These are phyloP conservation scores for Orthosia gracilis DNA, from an alignment of 2,888 invertebrate genomes.

Conservation along the genomic window DNA sequence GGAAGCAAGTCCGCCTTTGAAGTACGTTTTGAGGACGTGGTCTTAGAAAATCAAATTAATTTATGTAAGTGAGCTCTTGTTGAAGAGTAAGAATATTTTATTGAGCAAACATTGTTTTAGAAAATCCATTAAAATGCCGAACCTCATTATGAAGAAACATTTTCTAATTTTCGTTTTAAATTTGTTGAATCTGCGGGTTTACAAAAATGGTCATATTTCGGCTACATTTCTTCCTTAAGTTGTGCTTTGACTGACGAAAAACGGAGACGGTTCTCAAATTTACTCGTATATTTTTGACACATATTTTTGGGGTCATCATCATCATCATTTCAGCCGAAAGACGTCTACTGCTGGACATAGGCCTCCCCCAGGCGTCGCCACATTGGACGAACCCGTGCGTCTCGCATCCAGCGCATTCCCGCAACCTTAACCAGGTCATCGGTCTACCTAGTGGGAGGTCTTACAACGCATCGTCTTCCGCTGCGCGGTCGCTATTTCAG, in stretches of 20 bases:
- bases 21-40: slow-evolving; percentile 65
- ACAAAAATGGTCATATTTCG: background rate
- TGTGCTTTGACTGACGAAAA: too few species aligned
- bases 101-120: slow-evolving; percentile 42
- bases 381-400: too few species aligned
- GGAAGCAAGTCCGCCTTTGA: slow-evolving; percentile 69
- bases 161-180: slow-evolving; percentile 2
- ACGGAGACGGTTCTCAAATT: too few species aligned
- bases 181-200: background rate
- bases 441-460: too few species aligned
- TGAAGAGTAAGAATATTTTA: slow-evolving; percentile 56
- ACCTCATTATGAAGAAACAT: slow-evolving; percentile 31
- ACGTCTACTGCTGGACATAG: too few species aligned
- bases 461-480: too few species aligned
- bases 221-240: background rate
- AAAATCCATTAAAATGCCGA: slow-evolving; percentile 38
- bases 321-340: too few species aligned
- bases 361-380: too few species aligned
- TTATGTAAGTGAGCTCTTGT: slow-evolving; percentile 67
- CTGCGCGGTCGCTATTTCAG: too few species aligned
- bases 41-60: slow-evolving; percentile 70
- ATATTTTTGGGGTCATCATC: background rate
- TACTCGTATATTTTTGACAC: background rate
- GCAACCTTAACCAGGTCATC: too few species aligned
- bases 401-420: too few species aligned